Base-by-base conservation (phyloP, 2,113 vertebrate species). In the Aramus guarauna region DNA sequence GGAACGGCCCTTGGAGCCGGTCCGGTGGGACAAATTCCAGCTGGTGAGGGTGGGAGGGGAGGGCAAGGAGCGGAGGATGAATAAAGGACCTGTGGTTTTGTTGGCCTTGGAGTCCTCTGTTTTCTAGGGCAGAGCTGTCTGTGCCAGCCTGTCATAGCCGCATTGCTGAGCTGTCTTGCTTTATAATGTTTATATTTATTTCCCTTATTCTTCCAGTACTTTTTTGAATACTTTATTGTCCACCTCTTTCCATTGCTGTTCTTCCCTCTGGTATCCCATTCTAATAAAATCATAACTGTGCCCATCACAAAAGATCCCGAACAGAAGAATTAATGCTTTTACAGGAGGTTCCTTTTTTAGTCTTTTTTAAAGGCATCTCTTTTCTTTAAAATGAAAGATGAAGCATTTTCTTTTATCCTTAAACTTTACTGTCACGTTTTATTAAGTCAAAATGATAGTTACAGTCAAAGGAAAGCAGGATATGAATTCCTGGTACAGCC, bases 111-210 rank as follows among this genome's bases (percentile, higher is more conserved):
- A 91, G 16, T 34, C 93, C 93, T 96, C 90, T 86, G 19, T 34
- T 94, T 94, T 96, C 90, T 86, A 86, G 90, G 91, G 63, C 90
- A 96, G 69, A 86, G 73, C 80, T 92, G 81, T 45, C 81, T 80
- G 80, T 84, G 86, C 91, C 85, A 95, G 71, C 80, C 43, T 93
- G 60, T 96, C 91, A 88, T 41, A 94, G 82, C 67, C 3, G 3
- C 85, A 75, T 75, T 91, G 69, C 83, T 89, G 83, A 94, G 76
- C 92, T 96, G 83, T 95, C 85, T 68, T 76, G 39, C 73, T 93
- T 91, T 94, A n/a, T 63, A 95, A 67, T 91, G 84, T 97, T 97
- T 97, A n/a, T 97, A 92, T 97, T 96, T 96, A 69, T 96, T 97
- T 87, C 47, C 56, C 30, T 94, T 94, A 64, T 88, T 87, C 55